Evolutionary conservation across 64 coral and sea anemone genomes (phyloP).

Genomic region (Dendronephthya gigantea): DNA sequence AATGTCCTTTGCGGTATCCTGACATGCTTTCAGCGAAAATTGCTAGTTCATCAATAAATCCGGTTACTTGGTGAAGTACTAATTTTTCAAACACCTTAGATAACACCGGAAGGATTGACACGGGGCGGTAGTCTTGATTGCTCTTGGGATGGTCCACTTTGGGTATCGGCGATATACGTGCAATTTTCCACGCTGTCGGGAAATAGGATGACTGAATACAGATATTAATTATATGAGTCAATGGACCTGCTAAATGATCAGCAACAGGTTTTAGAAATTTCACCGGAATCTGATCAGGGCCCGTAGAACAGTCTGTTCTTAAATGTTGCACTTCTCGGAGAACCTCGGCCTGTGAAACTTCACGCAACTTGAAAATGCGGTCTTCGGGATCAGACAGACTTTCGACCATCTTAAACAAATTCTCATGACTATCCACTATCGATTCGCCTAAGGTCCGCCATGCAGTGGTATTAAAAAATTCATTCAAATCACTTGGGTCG

Average conservation of each 20-base stretch:
- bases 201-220: not conserved
- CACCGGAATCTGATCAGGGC: not conserved
- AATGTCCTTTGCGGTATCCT: not conserved
- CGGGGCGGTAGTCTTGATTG: not conserved
- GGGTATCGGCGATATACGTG: not conserved
- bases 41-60: not conserved
- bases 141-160: not conserved
- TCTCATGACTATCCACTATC: not conserved
- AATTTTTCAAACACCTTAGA: not conserved
- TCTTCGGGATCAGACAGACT: not conserved
- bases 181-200: not conserved
- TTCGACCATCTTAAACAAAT: constrained; percentile 8
- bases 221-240: constrained; percentile 9
- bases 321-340: not conserved
- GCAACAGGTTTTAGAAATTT: constrained; percentile 23
- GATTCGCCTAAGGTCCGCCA: not conserved
- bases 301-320: constrained; percentile 17
- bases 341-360: not conserved
- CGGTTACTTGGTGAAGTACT: not conserved
- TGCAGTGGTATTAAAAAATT: not conserved
- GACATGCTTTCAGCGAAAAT: not conserved
- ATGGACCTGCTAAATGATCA: not conserved
- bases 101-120: not conserved
- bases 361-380: not conserved
- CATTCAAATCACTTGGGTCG: constrained; percentile 15